Base-by-base conservation (phyloP, 2,113 vertebrate species). In the Mionectes macconnelli region DNA sequence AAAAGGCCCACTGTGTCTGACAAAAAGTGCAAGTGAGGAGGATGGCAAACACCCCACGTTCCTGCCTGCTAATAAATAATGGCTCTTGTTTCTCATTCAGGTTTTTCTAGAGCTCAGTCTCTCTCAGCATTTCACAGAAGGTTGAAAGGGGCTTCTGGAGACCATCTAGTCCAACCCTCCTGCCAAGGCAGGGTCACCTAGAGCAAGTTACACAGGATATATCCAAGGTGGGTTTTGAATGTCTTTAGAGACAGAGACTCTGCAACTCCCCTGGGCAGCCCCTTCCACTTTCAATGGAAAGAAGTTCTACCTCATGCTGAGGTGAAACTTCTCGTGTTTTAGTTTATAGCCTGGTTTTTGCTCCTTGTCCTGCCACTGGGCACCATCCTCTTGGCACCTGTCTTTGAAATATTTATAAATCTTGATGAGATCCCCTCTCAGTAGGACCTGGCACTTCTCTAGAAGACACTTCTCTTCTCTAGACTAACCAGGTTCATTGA, bases 341-440 rank as follows among this genome's bases (percentile, higher is more conserved):
- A 68, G 24, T 62, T 62, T 40, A 42, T 35, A 21, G 17, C n/a
- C n/a, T 27, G 25, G 15, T 27, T 52, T 42, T 8, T 62, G 23
- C 20, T 60, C 20, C 23, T n/a, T 23, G 11, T 47, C n/a, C n/a
- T 68, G n/a, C 55, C 20, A 30, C 40, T 40, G 21, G 47, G n/a
- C 40, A 47, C 14, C 24, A 69, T 35, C 30, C 21, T 35, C 30
- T 20, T 40, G 40, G 14, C 24, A 40, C 20, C 3, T 2, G n/a
- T 21, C 8, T 35, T 55, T 22, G 39, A 60, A 5, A n/a, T 25
- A 57, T 6, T n/a, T n/a, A 3, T 0, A 20, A 8, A 12, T 13
- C 17, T 67, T 39, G 44, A 52, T 33, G 28, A 68, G 16, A 68
- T 53, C 24, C n/a, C 10, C 12, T 47, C 37, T 35, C 47, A n/a